Evolutionary conservation across 2,888 invertebrate genomes (phyloP), one percentile per base, ranked within the genome.

Genomic region (Drosophila testacea): DNA sequence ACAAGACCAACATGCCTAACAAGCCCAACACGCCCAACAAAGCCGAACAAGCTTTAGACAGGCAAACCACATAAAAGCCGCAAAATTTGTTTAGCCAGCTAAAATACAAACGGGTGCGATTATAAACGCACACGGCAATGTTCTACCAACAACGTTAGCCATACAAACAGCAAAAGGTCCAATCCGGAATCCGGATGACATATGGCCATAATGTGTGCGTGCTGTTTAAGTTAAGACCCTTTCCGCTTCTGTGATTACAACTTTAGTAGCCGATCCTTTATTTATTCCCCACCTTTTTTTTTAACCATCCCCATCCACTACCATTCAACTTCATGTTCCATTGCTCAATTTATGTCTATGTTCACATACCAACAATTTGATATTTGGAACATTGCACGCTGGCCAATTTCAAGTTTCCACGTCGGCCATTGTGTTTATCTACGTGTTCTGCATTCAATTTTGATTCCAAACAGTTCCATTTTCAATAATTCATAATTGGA

Each of bases 131-230:
- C 54, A 47, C 51, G 46, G 13, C 50, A 62, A 39, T 27, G 11
- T 22, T 22, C 30, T 30, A 48, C 34, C 55, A 38, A 34, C 30
- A 50, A 57, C 32, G 27, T 41, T 6, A 59, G 9, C 36, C 48
- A 54, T 27, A 32, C 2, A 6, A 36, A 27, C 36, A 60, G 22
- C 22, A 22, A 22, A 22, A 22, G 22, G 22, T 22, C 22, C 22
- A 22, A 22, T 22, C 22, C 22, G 22, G 22, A 52, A 48, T 34
- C 71, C 51, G 55, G 42, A 71, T 79, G 77, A 77, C 77, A 79
- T 79, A 77, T 71, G 80, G 77, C 72, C 57, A n/a, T 39, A 66
- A 66, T 75, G 76, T 57, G 55, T 69, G 74, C 54, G 78, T 62
- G 76, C 55, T 36, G 41, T 46, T 59, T 54, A 48, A 57, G 73